Percentiles rank a stretch among this genome's conserved stretches.
These are phyloP conservation scores for Drosophila melanica DNA, from an alignment of 1,140 invertebrate species.

Conservation along the genomic window DNA sequence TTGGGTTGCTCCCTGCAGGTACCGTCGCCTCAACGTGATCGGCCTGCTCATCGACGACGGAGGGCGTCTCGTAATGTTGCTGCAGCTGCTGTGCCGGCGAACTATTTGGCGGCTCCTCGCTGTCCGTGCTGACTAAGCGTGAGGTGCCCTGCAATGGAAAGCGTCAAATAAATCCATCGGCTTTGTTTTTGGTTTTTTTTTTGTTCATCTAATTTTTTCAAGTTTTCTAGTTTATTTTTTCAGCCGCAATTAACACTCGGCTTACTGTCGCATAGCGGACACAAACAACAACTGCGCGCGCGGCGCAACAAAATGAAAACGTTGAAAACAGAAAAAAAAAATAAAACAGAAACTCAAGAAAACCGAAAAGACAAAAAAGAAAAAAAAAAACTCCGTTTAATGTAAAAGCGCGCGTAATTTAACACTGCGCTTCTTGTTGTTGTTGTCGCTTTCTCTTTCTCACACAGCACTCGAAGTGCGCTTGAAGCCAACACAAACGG, in stretches of 20 bases:
- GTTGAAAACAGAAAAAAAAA: constrained; percentile 27
- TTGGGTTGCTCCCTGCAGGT: constrained; percentile 68
- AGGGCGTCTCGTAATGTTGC: constrained; percentile 24
- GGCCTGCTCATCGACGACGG: not conserved
- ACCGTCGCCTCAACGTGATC: constrained; percentile 37
- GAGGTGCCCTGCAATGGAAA: constrained; percentile 85
- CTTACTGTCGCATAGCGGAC: constrained; percentile 39
- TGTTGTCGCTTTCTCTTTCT: constrained; percentile 72
- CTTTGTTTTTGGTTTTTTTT: constrained; percentile 9
- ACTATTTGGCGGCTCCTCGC: constrained; percentile 85
- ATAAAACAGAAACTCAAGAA: constrained; percentile 30
- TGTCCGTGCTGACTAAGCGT: constrained; percentile 87
- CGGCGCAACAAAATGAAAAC: constrained; percentile 44
- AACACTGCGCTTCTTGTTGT: constrained; percentile 59
- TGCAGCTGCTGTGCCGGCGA: constrained; percentile 58
- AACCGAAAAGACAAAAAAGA: constrained; percentile 15
- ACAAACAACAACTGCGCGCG: constrained; percentile 44
- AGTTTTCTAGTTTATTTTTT: constrained; percentile 38
- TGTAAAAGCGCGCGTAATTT: constrained; percentile 81
- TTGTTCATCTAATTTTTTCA: not conserved
- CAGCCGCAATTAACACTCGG: constrained; percentile 29
- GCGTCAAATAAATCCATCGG: constrained; percentile 20
- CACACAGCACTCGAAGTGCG: constrained; percentile 38
- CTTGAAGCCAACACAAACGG: constrained; percentile 13
- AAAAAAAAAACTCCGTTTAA: constrained; percentile 50